Percentiles rank a stretch among this genome's conserved stretches.
Conservation (phyloP, 1,140 invertebrate genomes). For the Potamilus streckersoni region DNA sequence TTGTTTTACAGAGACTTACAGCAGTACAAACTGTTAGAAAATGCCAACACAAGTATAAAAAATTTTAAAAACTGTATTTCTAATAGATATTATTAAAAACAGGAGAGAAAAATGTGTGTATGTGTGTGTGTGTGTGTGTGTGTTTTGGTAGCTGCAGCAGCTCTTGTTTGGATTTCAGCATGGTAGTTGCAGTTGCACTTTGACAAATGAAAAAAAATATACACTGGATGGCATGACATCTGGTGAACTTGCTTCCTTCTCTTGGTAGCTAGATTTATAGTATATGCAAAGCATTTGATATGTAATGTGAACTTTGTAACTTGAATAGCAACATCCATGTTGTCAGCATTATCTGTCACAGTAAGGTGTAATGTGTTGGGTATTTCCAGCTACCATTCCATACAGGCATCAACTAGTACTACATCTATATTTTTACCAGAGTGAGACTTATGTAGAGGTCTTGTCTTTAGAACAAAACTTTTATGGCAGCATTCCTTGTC, state of each 20-base stretch:
- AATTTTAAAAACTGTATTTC: too few relatives aligned
- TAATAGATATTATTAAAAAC: too few relatives aligned
- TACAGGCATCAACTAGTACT: too few relatives aligned
- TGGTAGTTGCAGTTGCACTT: conserved; percentile 17
- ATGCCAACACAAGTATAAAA: too few relatives aligned
- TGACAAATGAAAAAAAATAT: conserved; percentile 20
- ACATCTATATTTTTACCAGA: too few relatives aligned
- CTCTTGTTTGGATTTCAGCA: conserved; percentile 30
- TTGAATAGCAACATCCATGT: conserved; percentile 10
- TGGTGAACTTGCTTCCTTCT: conserved; percentile 17
- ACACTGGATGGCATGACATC: too few relatives aligned
- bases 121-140: conserved; percentile 36
- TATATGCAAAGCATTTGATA: conserved; percentile 31
- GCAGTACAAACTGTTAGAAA: too few relatives aligned
- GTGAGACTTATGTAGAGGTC: conserved; percentile 18
- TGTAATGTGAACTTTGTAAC: conserved; percentile 12
- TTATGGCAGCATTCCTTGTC: conserved; percentile 23
- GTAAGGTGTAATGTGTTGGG: conserved; percentile 8
- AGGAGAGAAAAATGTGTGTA: conserved; percentile 23
- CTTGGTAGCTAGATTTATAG: neutral
- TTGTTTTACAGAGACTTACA: too few relatives aligned
- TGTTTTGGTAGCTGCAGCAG: conserved; percentile 31
- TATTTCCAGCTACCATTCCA: conserved; percentile 15
- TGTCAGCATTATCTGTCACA: conserved; percentile 14
- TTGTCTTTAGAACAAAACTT: conserved; percentile 31